These are phyloP conservation scores for Cryptotis parvus DNA, from an alignment of 2,113 vertebrate genomes.

Conservation along the genomic window DNA sequence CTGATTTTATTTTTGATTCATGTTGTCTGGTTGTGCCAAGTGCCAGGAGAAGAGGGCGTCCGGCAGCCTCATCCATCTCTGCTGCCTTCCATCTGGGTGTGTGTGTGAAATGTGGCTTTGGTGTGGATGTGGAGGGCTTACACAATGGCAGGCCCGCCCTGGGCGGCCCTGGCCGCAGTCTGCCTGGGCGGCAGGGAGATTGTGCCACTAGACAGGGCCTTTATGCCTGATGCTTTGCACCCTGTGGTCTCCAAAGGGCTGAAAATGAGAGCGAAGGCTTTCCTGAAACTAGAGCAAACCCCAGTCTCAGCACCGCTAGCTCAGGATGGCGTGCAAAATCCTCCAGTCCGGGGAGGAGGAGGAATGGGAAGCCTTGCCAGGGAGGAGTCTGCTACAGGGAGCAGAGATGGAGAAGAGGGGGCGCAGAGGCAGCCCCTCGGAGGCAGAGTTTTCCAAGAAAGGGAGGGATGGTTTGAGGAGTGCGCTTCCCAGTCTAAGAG, in stretches of 20 bases:
- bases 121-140: neutral
- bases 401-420: neutral
- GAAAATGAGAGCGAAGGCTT: slow-evolving; percentile 66
- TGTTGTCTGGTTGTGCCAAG: slow-evolving; percentile 40
- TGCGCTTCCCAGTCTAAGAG: neutral
- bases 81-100: slow-evolving; percentile 63
- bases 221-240: slow-evolving; percentile 47
- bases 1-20: slow-evolving; percentile 69
- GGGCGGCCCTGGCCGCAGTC: neutral
- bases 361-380: slow-evolving; percentile 21
- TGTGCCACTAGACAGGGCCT: neutral
- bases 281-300: slow-evolving; percentile 48
- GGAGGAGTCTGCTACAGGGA: slow-evolving; percentile 23
- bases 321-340: slow-evolving; percentile 52
- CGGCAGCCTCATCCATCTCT: slow-evolving; percentile 67
- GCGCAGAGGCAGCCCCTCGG: neutral
- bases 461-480: neutral
- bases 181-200: neutral
- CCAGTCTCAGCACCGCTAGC: slow-evolving; percentile 34
- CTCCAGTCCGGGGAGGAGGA: neutral
- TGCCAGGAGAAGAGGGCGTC: slow-evolving; percentile 24
- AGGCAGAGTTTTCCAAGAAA: neutral
- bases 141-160: neutral
- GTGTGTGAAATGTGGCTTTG: slow-evolving; percentile 71
- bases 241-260: neutral